Conservation (phyloP, 2,888 invertebrate genomes). For the Serrognathus titanus region DNA sequence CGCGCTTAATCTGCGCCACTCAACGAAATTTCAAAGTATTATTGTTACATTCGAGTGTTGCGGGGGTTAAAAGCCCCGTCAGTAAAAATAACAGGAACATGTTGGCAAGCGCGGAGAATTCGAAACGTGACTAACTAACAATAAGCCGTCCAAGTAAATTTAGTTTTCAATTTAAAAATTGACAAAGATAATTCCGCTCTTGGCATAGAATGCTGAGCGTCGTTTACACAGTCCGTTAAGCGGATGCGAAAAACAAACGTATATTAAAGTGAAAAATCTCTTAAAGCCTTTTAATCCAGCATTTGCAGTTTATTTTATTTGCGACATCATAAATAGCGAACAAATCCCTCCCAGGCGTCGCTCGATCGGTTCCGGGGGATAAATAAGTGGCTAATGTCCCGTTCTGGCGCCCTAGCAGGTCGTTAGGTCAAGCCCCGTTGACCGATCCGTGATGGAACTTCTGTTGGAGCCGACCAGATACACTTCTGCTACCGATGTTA, state of each 20-base stretch:
- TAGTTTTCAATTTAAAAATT: too few relatives aligned
- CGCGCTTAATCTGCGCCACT: too few relatives aligned
- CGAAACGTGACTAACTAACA: too few relatives aligned
- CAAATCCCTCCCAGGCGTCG: conserved; percentile 28
- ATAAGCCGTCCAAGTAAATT: too few relatives aligned
- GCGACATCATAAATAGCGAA: conserved; percentile 28
- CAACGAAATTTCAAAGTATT: too few relatives aligned
- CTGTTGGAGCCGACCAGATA: neutral
- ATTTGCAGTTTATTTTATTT: conserved; percentile 30
- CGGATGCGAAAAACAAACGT: conserved; percentile 24
- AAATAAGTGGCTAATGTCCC: conserved; percentile 32
- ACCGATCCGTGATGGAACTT: conserved; percentile 14
- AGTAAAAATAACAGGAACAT: neutral
- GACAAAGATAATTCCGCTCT: conserved; percentile 15
- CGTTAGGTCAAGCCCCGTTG: conserved; percentile 26
- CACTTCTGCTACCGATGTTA: conserved; percentile 1
- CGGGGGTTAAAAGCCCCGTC: neutral
- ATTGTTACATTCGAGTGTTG: neutral
- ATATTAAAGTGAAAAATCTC: conserved; percentile 19
- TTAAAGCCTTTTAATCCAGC: conserved; percentile 25
- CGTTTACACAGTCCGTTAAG: conserved; percentile 31
- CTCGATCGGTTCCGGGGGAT: conserved; percentile 30
- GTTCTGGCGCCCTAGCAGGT: conserved; percentile 24
- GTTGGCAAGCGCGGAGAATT: too few relatives aligned
- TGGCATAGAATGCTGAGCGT: conserved; percentile 28